Base-by-base conservation (phyloP, 2,888 invertebrate genomes). In the Sesia apiformis region DNA sequence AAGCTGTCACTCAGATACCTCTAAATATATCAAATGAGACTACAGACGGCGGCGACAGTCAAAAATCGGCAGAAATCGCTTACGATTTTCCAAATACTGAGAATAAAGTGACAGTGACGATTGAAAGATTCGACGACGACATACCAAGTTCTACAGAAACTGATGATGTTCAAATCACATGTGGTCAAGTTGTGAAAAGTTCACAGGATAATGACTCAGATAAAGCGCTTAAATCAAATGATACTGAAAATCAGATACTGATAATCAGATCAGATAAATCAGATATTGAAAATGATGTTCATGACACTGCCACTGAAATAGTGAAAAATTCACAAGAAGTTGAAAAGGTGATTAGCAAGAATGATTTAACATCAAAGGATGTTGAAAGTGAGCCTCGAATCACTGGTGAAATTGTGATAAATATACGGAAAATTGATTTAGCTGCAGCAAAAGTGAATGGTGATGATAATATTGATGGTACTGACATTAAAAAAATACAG, bases 81-180 rank as follows among this genome's bases (percentile, higher is more conserved):
- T 84, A 83, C 52, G 83, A 84, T 58, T 72, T 71, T 56, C 71
- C 78, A 4, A 75, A 73, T 51, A 64, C 69, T 4, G 64, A 59
- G 40, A 69, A 69, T 5, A 74, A 71, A 63, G 71, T 81, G 0
- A 64, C 67, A 3, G 60, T 74, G 3, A 3, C 52, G 0, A 8
- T 85, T 8, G 86, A 84, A 5, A 80, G 72, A 61, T 63, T 70
- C n/a, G 81, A 78, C 7, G 84, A 85, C 41, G 79, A 79, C 55
- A 63, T 87, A 7, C 85, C 88, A 0, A 79, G 81, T 55, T 78
- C 80, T 0, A 84, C 78, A 58, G 87, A 86, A 5, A 83, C 82
- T 1, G 87, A 88, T 59, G 89, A 89, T 59, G 63, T 86, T 3
- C 80, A 81, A 59, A 86, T 88, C 52, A 84, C 83, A 60, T 86